These are phyloP conservation scores for Rhea americana DNA, from an alignment of 2,113 vertebrate species.

Conservation along the genomic window DNA sequence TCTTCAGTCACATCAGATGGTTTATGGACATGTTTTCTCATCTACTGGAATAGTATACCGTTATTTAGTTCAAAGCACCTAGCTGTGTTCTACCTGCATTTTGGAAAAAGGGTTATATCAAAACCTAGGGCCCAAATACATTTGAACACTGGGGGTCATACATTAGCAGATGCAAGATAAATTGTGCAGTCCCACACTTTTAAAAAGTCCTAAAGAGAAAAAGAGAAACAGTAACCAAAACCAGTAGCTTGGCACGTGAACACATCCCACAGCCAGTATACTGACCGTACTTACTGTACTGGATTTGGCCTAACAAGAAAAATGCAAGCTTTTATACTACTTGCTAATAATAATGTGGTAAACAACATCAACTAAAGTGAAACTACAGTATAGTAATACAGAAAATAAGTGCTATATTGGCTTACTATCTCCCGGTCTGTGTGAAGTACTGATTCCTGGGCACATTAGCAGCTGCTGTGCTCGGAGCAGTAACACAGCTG, in stretches of 20 bases:
- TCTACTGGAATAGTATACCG: not conserved
- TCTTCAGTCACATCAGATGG: not conserved
- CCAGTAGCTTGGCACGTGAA: not conserved
- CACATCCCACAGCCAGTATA: not conserved
- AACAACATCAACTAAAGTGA: not conserved
- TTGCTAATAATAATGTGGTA: not conserved
- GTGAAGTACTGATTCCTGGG: constrained; percentile 78
- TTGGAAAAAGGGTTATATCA: not conserved
- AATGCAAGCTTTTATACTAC: not conserved
- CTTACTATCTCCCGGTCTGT: constrained; percentile 81
- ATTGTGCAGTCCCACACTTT: not conserved
- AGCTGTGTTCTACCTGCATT: not conserved
- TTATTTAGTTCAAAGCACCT: not conserved
- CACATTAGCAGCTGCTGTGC: constrained; percentile 47
- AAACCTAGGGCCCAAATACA: not conserved
- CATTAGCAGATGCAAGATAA: not conserved
- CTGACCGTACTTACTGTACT: not conserved
- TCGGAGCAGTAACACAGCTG: constrained; percentile 78
- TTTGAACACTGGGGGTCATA: not conserved
- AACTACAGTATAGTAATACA: not conserved
- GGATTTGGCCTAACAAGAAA: not conserved
- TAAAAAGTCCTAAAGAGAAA: not conserved
- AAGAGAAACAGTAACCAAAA: not conserved
- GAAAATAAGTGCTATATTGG: not conserved
- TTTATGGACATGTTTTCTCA: not conserved